Conservation (phyloP, 2,888 invertebrate species). For the Physocephala rufipes region DNA sequence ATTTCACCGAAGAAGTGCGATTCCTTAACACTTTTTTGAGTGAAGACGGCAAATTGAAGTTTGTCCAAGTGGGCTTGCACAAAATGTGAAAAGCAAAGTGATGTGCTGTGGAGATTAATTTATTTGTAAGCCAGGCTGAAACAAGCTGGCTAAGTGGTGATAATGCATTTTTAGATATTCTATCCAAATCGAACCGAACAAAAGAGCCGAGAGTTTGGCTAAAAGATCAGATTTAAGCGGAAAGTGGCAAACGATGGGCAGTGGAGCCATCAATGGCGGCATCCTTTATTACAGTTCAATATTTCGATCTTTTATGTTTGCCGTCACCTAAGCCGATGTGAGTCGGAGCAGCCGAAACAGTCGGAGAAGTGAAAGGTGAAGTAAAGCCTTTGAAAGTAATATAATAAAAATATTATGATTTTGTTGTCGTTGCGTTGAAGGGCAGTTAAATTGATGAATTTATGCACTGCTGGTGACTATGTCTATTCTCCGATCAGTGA, state of each 20-base stretch:
- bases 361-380: background rate
- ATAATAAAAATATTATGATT: conserved; percentile 11
- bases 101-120: conserved; percentile 1
- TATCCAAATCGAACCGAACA: background rate
- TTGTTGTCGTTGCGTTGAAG: conserved; percentile 44
- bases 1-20: conserved; percentile 22
- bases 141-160: conserved; percentile 33
- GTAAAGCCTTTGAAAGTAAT: conserved; percentile 1
- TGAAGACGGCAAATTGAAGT: conserved; percentile 34
- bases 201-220: background rate
- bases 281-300: conserved; percentile 3
- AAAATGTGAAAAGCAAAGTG: conserved; percentile 35
- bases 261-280: too few species aligned
- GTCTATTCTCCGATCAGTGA: background rate
- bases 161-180: conserved; percentile 30
- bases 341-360: conserved; percentile 14
- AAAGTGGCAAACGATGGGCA: too few species aligned
- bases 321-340: conserved; percentile 26
- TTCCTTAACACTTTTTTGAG: conserved; percentile 37
- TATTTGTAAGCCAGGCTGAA: conserved; percentile 22
- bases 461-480: conserved; percentile 27
- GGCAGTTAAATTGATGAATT: conserved; percentile 45
- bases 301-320: conserved; percentile 26
- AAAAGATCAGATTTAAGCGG: background rate
- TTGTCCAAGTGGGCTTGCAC: conserved; percentile 51